phyloP scores from a whole-genome alignment of 1,140 invertebrate genomes.

The Oscheius sp. region DNA sequence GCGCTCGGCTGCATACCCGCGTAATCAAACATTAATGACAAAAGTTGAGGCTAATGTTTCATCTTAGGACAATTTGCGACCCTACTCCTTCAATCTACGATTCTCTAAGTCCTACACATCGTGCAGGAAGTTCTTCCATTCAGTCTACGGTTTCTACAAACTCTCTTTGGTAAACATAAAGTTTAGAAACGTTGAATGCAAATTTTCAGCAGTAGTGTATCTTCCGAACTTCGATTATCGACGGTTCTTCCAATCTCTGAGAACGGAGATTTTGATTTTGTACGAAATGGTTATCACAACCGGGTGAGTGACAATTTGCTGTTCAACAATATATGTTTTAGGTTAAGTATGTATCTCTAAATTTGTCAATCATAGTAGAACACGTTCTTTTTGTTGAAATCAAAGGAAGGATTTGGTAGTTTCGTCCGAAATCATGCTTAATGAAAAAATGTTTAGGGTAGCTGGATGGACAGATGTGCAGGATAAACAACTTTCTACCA shows the following conservation, averaged over 20 bases:
- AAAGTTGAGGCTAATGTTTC: too few species aligned
- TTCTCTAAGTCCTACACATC: not conserved
- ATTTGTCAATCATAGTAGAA: not conserved
- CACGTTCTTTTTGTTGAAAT: not conserved
- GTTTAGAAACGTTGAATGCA: not conserved
- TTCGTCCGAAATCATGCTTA: too few species aligned
- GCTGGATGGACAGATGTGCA: not conserved
- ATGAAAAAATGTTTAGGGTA: not conserved
- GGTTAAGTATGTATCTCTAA: not conserved
- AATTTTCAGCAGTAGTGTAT: not conserved
- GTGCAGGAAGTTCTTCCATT: not conserved
- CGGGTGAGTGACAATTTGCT: not conserved
- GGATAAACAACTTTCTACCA: not conserved
- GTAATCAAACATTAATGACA: too few species aligned
- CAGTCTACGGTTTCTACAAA: not conserved
- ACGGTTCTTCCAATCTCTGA: not conserved
- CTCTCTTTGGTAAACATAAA: not conserved
- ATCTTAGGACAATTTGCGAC: too few species aligned
- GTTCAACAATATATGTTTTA: not conserved
- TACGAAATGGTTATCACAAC: not conserved
- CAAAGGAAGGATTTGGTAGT: not conserved
- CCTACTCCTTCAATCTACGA: not conserved
- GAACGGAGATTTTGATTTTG: not conserved
- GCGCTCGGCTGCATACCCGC: too few species aligned
- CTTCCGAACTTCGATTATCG: not conserved